These are phyloP conservation scores for Conger conger DNA, from an alignment of 2,113 vertebrate species.

Conservation along the genomic window DNA sequence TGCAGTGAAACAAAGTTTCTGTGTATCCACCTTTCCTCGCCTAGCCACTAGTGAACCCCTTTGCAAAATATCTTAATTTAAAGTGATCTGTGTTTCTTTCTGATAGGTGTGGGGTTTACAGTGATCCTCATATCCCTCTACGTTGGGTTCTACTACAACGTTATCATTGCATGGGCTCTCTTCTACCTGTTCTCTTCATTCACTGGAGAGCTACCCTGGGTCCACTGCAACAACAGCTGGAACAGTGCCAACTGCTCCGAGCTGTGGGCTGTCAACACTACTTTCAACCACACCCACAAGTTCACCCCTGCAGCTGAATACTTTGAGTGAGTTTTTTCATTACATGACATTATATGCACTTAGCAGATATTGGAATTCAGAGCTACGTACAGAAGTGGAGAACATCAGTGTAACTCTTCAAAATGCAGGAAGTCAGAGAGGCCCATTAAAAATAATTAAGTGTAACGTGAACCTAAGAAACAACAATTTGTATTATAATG, in stretches of 20 bases:
- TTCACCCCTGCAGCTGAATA: slow-evolving; percentile 84
- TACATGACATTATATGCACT: no score
- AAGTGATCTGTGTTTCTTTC: slow-evolving; percentile 7
- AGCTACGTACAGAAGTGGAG: background rate
- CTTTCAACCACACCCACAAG: slow-evolving; percentile 66
- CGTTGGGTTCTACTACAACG: slow-evolving; percentile 83
- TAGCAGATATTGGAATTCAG: background rate
- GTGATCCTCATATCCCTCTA: slow-evolving; percentile 83
- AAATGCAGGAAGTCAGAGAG: no score
- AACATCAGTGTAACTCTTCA: no score
- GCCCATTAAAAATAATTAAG: no score
- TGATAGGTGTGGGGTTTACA: slow-evolving; percentile 77
- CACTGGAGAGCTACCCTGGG: slow-evolving; percentile 81
- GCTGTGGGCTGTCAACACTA: slow-evolving; percentile 56
- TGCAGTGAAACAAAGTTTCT: background rate
- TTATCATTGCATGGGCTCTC: slow-evolving; percentile 82
- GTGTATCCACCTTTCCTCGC: background rate
- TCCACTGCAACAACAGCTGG: slow-evolving; percentile 87
- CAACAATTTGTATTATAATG: no score
- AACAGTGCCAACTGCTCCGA: slow-evolving; percentile 83
- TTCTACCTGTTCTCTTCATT: slow-evolving; percentile 81
- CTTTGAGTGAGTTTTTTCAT: slow-evolving; percentile 73
- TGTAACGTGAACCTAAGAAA: no score
- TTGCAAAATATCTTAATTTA: background rate
- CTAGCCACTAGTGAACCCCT: background rate